These are phyloP conservation scores for Acronicta alni DNA, from an alignment of 2,888 invertebrate species.

Conservation along the genomic window DNA sequence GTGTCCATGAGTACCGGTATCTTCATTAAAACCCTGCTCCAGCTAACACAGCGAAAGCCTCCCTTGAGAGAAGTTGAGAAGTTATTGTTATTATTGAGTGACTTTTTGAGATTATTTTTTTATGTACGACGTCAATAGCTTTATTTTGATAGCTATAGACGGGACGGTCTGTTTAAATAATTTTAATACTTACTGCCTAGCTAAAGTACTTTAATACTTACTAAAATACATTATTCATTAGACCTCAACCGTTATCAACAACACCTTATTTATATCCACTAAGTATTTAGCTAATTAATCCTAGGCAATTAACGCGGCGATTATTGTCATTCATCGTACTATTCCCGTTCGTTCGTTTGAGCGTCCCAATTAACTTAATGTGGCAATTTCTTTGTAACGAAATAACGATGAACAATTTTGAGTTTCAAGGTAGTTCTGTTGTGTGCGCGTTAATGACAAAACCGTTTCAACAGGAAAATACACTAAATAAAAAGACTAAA, in stretches of 20 bases:
- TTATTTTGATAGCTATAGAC: too few relatives aligned
- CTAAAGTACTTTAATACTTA: background rate
- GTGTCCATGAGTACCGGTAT: too few relatives aligned
- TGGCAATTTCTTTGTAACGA: constrained; percentile 17
- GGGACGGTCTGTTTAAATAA: too few relatives aligned
- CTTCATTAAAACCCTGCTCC: too few relatives aligned
- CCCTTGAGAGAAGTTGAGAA: too few relatives aligned
- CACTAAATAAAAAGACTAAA: too few relatives aligned
- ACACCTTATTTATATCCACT: constrained; percentile 14
- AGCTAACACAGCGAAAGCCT: too few relatives aligned
- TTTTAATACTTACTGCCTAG: too few relatives aligned
- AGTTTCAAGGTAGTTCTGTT: constrained; percentile 1
- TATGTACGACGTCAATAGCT: too few relatives aligned
- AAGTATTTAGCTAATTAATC: constrained; percentile 44
- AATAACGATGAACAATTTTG: constrained; percentile 10
- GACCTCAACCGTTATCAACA: constrained; percentile 26
- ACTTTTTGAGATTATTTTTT: too few relatives aligned
- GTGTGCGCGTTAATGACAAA: background rate
- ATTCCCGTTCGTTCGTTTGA: constrained; percentile 8
- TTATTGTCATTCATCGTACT: constrained; percentile 16
- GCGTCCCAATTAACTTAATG: constrained; percentile 34
- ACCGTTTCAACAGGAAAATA: background rate
- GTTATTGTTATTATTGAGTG: too few relatives aligned
- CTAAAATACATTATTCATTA: background rate
- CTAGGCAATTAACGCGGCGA: constrained; percentile 26